Evolutionary conservation across 1,140 invertebrate genomes (phyloP).

Genomic region (Orius insidiosus): DNA sequence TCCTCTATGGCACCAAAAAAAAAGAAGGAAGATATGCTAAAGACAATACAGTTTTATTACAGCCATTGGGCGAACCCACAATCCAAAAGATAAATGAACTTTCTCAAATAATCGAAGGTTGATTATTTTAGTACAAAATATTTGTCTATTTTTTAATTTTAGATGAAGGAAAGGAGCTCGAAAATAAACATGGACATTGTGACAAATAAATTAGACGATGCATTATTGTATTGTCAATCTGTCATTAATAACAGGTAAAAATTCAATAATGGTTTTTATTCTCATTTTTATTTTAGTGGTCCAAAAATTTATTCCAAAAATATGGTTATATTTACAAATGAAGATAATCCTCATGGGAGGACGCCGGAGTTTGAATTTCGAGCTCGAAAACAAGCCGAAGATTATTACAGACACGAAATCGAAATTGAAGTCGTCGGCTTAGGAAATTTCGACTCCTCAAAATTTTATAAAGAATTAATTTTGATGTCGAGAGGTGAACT

Average conservation of each 20-base stretch:
- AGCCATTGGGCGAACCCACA: constrained; percentile 1
- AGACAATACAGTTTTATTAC: constrained; percentile 6
- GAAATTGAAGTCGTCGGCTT: constrained; percentile 13
- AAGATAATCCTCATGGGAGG: constrained; percentile 9
- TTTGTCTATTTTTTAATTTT: too few relatives aligned
- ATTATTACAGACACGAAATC: constrained; percentile 4
- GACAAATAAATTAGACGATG: background rate
- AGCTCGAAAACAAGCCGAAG: constrained; percentile 13
- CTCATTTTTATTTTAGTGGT: background rate
- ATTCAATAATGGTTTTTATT: background rate
- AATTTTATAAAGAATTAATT: constrained; percentile 15
- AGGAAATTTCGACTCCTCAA: constrained; percentile 10
- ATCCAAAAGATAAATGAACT: background rate
- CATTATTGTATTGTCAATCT: constrained; percentile 2
- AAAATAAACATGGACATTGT: background rate
- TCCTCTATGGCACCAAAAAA: constrained; percentile 8
- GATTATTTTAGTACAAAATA: too few relatives aligned
- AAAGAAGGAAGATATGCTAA: constrained; percentile 7
- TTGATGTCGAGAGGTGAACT: constrained; percentile 10
- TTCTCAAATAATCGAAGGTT: background rate
- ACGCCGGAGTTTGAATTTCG: background rate
- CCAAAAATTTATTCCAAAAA: constrained; percentile 7
- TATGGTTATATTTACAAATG: constrained; percentile 10
- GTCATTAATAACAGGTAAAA: background rate
- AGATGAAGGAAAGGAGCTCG: background rate